These are phyloP conservation scores for Entelurus aequoreus DNA, from an alignment of 2,113 vertebrate species.

Conservation along the genomic window DNA sequence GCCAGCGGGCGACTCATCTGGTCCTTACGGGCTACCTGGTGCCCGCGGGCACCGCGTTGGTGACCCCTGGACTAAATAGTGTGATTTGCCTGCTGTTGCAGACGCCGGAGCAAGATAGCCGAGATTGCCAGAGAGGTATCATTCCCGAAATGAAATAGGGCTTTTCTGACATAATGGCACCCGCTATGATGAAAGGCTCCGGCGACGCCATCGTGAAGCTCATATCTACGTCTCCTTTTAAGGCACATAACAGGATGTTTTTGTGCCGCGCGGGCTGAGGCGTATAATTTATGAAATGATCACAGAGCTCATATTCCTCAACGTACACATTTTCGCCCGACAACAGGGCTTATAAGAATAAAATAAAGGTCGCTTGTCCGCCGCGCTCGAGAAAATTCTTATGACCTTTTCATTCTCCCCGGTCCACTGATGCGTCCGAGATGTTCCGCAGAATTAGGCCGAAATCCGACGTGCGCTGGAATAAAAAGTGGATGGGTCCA, in stretches of 20 bases:
- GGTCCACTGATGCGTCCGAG: constrained; percentile 8
- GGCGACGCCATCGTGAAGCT: constrained; percentile 21
- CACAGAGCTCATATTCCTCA: constrained; percentile 29
- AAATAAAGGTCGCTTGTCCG: constrained; percentile 45
- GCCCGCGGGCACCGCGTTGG: too few relatives aligned
- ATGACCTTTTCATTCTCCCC: constrained; percentile 61
- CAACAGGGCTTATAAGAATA: constrained; percentile 20
- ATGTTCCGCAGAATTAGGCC: constrained; percentile 51
- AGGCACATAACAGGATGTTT: constrained; percentile 46
- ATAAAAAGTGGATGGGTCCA: too few relatives aligned
- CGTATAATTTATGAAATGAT: constrained; percentile 41
- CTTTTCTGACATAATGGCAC: constrained; percentile 59
- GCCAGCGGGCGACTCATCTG: too few relatives aligned
- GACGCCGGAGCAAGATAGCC: constrained; percentile 41
- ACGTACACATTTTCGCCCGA: constrained; percentile 22
- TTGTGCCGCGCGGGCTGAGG: constrained; percentile 21
- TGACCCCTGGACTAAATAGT: constrained; percentile 46
- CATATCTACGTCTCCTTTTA: constrained; percentile 45
- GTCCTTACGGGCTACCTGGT: too few relatives aligned
- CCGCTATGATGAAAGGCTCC: constrained; percentile 62
- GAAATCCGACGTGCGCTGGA: constrained; percentile 35
- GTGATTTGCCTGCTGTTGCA: constrained; percentile 36
- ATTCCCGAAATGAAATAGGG: constrained; percentile 61
- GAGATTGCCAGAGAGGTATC: constrained; percentile 49
- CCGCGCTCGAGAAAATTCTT: constrained; percentile 35